These are phyloP conservation scores for Umimayanthus kanabou DNA, from an alignment of 92 coral and sea anemone genomes.

Conservation along the genomic window DNA sequence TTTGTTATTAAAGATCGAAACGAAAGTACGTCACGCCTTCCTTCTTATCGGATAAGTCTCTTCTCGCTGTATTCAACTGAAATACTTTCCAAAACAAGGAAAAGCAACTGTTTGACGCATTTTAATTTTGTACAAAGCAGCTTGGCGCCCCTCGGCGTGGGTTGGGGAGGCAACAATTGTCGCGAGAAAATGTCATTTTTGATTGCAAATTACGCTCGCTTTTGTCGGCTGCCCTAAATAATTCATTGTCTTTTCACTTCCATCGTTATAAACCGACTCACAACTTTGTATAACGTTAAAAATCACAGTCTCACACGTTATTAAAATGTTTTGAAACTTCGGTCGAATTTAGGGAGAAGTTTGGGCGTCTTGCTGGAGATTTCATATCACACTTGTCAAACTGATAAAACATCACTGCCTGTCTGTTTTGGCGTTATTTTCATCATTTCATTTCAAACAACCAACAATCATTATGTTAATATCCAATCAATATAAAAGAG, in stretches of 20 bases:
- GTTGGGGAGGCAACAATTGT: not conserved
- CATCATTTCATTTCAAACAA: conserved; percentile 19
- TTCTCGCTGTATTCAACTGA: not conserved
- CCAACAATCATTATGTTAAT: conserved; percentile 46
- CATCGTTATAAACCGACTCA: conserved; percentile 10
- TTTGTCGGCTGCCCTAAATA: conserved; percentile 12
- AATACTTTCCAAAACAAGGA: not conserved
- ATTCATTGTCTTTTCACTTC: conserved; percentile 10
- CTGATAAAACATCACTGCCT: not conserved
- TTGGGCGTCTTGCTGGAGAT: not conserved
- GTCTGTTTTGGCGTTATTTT: conserved; percentile 7
- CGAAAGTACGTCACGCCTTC: not conserved
- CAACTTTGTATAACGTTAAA: conserved; percentile 7
- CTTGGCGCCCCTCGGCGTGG: conserved; percentile 15
- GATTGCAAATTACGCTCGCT: conserved; percentile 26
- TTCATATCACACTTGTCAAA: not conserved
- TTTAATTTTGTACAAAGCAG: conserved; percentile 7
- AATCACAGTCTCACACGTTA: not conserved
- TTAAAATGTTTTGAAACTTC: conserved; percentile 7
- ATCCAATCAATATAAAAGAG: conserved; percentile 37
- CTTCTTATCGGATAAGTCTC: not conserved
- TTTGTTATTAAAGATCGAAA: not conserved
- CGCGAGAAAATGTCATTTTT: conserved; percentile 16
- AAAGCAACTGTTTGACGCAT: not conserved
- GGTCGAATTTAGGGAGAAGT: conserved; percentile 9